Percentiles rank a stretch among this genome's conserved stretches.
phyloP scores from a whole-genome alignment of 2,888 invertebrate species.

The Caenorhabditis sp. region DNA sequence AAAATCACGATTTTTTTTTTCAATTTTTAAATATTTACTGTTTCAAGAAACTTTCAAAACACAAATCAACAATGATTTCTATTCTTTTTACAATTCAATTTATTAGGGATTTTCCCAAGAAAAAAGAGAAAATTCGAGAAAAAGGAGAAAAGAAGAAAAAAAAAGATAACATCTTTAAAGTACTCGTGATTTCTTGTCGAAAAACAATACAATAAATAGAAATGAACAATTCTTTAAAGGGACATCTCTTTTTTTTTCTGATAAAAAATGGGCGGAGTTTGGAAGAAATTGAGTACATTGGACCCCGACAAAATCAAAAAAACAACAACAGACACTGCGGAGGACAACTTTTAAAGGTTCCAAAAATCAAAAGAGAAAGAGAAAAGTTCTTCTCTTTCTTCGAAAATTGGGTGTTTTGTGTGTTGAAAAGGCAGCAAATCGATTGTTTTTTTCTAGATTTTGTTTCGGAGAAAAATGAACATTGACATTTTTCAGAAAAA shows the following conservation, averaged over 20 bases:
- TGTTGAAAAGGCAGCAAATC: too few species aligned
- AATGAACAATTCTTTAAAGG: constrained; percentile 4
- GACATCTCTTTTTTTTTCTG: too few species aligned
- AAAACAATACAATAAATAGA: background rate
- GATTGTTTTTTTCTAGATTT: too few species aligned
- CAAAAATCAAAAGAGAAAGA: background rate
- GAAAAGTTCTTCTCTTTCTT: background rate
- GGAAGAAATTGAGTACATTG: background rate
- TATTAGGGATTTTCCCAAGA: too few species aligned
- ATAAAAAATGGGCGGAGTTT: background rate
- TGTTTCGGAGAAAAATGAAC: too few species aligned
- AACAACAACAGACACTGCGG: background rate
- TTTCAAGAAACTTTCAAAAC: too few species aligned
- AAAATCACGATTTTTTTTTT: too few species aligned
- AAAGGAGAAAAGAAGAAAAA: constrained; percentile 3
- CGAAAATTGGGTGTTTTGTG: too few species aligned
- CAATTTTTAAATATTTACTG: too few species aligned
- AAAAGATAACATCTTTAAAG: background rate
- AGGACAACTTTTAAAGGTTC: background rate
- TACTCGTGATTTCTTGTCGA: background rate
- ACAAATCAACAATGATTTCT: too few species aligned
- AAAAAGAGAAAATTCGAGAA: background rate
- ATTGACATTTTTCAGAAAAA: too few species aligned
- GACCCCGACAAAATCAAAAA: background rate
- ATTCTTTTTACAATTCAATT: too few species aligned